phyloP scores from a whole-genome alignment of 1,140 invertebrate species.

The Neodiprion lecontei region DNA sequence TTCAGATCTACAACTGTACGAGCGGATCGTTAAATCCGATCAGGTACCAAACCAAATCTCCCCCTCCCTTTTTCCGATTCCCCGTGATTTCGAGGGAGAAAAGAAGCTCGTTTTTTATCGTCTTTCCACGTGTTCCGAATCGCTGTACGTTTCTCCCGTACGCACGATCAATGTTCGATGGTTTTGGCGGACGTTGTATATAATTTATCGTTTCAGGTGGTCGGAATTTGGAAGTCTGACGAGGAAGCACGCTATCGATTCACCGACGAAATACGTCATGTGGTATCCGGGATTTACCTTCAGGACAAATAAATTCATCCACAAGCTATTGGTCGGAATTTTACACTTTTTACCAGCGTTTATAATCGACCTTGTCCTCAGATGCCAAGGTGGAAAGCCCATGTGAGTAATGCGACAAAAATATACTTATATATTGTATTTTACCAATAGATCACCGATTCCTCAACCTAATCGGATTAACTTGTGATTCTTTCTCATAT shows the following conservation, averaged over 20 bases:
- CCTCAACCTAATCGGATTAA: neutral
- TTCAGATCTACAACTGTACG: slow-evolving; percentile 91
- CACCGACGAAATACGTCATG: slow-evolving; percentile 82
- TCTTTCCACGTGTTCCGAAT: no score
- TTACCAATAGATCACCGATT: slow-evolving; percentile 15
- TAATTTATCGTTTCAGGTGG: slow-evolving; percentile 67
- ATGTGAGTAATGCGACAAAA: slow-evolving; percentile 67
- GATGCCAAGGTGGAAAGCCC: slow-evolving; percentile 76
- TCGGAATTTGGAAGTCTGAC: slow-evolving; percentile 74
- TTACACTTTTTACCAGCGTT: slow-evolving; percentile 83
- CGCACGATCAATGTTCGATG: no score
- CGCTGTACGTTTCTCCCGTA: no score
- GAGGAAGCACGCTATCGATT: slow-evolving; percentile 73
- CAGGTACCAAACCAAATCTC: slow-evolving; percentile 42
- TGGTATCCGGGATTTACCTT: slow-evolving; percentile 87
- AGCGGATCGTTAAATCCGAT: slow-evolving; percentile 85
- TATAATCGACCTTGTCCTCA: slow-evolving; percentile 75
- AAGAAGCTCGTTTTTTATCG: no score
- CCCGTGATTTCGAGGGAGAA: no score
- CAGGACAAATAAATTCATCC: slow-evolving; percentile 74
- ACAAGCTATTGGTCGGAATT: slow-evolving; percentile 73
- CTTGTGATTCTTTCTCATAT: neutral
- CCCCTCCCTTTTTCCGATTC: no score
- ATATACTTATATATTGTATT: slow-evolving; percentile 28
- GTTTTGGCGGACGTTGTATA: no score